Evolutionary conservation across 2,113 vertebrate genomes (phyloP).

Genomic region (Todiramphus chloris): DNA sequence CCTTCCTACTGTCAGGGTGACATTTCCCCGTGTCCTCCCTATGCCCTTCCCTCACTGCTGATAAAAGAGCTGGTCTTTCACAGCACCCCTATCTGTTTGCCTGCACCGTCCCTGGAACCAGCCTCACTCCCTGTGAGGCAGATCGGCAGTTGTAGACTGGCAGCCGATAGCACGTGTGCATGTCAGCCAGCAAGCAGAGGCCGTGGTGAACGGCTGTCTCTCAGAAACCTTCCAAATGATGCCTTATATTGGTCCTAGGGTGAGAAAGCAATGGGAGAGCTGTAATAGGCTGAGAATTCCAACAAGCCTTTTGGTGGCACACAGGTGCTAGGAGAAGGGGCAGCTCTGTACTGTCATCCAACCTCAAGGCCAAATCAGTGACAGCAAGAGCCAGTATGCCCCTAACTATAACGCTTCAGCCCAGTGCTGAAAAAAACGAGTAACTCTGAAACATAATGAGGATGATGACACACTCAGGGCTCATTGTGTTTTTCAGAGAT

Average conservation of each 20-base stretch:
- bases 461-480: neutral
- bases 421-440: neutral
- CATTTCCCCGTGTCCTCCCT: no score
- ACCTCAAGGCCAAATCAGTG: neutral
- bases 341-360: neutral
- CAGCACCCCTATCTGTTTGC: no score
- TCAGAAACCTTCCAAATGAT: neutral
- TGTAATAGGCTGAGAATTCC: neutral
- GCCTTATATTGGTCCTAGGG: neutral
- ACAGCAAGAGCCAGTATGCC: neutral
- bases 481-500: neutral
- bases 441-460: neutral
- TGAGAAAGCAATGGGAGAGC: neutral
- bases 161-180: neutral
- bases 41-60: no score
- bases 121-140: no score
- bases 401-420: neutral
- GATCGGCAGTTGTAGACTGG: neutral
- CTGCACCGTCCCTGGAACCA: no score
- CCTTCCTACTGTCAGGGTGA: no score
- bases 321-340: neutral
- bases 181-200: fast-evolving
- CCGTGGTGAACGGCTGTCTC: neutral
- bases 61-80: no score
- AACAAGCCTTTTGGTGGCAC: fast-evolving